Conservation (phyloP, 2,113 vertebrate species). For the Lepidothrix coronata region DNA sequence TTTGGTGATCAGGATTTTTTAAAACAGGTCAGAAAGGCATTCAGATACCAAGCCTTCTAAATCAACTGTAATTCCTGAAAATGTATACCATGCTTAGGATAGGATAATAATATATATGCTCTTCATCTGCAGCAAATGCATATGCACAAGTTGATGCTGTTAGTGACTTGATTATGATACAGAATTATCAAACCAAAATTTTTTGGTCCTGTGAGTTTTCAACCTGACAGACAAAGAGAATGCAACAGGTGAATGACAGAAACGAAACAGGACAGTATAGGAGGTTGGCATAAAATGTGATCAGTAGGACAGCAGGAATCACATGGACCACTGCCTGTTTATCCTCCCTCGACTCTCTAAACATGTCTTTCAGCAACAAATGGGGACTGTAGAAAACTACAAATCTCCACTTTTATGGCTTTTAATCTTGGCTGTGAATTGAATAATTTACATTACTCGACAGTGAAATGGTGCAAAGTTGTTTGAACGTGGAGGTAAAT, state of each 20-base stretch:
- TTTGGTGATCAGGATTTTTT: background rate
- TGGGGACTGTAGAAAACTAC: background rate
- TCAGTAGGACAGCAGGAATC: background rate
- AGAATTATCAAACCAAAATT: background rate
- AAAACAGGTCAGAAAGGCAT: background rate
- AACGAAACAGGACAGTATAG: background rate
- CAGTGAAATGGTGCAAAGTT: background rate
- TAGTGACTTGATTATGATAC: background rate
- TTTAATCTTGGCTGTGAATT: background rate
- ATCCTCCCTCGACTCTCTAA: background rate
- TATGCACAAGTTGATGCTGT: background rate
- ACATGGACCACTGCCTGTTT: background rate
- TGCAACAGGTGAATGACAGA: background rate
- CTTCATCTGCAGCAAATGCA: background rate
- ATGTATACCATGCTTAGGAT: background rate
- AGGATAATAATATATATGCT: background rate
- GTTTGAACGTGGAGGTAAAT: background rate
- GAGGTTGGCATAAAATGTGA: background rate
- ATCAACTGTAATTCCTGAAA: background rate
- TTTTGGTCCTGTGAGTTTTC: background rate
- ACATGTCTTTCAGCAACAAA: background rate
- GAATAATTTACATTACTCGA: constrained; percentile 7
- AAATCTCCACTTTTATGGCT: background rate
- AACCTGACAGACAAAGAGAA: background rate
- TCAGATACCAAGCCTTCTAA: background rate